Base-by-base conservation (phyloP, 2,888 invertebrate genomes). In the Enchytraeus crypticus region DNA sequence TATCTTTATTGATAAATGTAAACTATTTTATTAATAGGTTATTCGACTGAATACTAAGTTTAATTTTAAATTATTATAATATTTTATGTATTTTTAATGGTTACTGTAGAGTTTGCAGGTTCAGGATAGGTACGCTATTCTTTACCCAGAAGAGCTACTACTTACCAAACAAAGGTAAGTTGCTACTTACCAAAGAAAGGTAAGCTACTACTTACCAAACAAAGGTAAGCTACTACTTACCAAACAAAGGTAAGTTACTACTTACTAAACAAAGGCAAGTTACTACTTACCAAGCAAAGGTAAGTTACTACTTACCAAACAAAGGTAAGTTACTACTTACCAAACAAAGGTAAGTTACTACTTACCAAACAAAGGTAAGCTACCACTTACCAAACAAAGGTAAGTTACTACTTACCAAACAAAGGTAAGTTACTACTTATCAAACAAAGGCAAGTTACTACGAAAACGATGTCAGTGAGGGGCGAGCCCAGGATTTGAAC, bases 111-210 rank as follows among this genome's bases (percentile, higher is more conserved):
- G 33, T 30, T 30, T 57, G 2, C 57, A 57, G 27, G 46, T 46
- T 3, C 57, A 57, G 27, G 27, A 46, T 11, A 43, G 57, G 1
- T 57, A 57, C n/a, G 27, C 55, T 21, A 45, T 60, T 46, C 55
- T 60, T 2, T 51, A 46, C 11, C 30, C 30, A 8, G 54, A 54
- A 30, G n/a, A 38, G 18, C 43, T 60, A 26, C n/a, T 60, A 14
- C 2, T 60, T 21, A 45, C 60, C 46, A 60, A 60, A 46, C 23
- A 43, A 56, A 8, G 21, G 56, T 56, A 38, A 45, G 56, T 46
- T 60, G 30, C n/a, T 57, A n/a, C 2, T 57, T 21, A 34, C 57
- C 47, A 57, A 57, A 51, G 51, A 30, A 51, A 5, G 27, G 51
- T 51, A n/a, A 51, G 51, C 30, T 57, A 32, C n/a, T 57, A n/a